These are phyloP conservation scores for Ceratosolen solmsi DNA, from an alignment of 1,140 invertebrate species.

Conservation along the genomic window DNA sequence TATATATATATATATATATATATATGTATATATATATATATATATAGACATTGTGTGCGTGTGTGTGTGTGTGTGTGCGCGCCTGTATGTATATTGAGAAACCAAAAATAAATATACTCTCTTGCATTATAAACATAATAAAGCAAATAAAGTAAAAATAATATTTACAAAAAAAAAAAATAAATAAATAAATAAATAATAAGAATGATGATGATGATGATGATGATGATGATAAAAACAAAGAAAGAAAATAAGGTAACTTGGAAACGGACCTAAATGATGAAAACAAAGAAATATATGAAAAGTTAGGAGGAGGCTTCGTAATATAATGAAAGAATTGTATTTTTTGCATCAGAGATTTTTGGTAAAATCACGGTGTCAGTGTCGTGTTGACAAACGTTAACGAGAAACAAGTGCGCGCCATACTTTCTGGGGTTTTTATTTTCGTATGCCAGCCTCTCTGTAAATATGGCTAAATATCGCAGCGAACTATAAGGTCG, in stretches of 20 bases:
- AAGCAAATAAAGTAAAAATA: neutral
- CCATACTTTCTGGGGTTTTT: neutral
- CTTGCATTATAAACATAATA: constrained; percentile 44
- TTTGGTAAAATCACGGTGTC: constrained; percentile 24
- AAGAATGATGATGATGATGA: neutral
- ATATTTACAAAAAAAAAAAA: constrained; percentile 23
- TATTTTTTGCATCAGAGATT: constrained; percentile 26
- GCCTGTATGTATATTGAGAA: no score
- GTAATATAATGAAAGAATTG: constrained; percentile 32
- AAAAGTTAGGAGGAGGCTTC: neutral
- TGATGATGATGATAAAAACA: neutral
- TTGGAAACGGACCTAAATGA: neutral
- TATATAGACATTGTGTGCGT: neutral
- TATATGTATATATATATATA: constrained; percentile 2
- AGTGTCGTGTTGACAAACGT: neutral
- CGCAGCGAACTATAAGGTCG: neutral
- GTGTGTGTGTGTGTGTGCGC: no score
- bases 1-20: neutral
- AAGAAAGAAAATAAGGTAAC: no score
- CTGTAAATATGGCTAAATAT: neutral
- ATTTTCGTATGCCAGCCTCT: neutral
- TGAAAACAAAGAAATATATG: neutral
- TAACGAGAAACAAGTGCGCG: neutral
- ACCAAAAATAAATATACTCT: no score
- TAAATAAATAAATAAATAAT: constrained; percentile 5